Evolutionary conservation across 2,888 invertebrate species (phyloP).

Genomic region (Xestia sexstrigata): DNA sequence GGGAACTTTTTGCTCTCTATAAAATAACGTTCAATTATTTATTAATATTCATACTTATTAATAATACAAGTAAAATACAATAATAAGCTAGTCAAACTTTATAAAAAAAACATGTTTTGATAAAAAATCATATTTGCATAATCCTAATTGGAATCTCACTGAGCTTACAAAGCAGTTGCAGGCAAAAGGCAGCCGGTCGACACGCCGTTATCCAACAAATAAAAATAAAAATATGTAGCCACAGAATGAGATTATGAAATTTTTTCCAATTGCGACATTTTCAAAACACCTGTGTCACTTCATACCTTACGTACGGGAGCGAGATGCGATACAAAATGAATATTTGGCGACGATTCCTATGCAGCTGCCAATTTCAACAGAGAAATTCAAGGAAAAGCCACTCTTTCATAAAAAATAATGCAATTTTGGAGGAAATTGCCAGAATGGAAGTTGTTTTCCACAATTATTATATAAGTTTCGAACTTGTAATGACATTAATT

Average conservation of each 20-base stretch:
- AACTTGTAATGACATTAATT: slow-evolving; percentile 37
- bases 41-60: too few relatives aligned
- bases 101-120: too few relatives aligned
- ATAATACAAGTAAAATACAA: not conserved
- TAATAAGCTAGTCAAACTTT: not conserved
- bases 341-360: slow-evolving; percentile 71
- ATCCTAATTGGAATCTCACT: not conserved
- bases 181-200: not conserved
- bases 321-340: slow-evolving; percentile 70
- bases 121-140: not conserved
- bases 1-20: too few relatives aligned
- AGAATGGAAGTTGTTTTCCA: slow-evolving; percentile 17
- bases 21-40: too few relatives aligned
- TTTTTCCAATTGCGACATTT: slow-evolving; percentile 68
- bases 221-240: slow-evolving; percentile 49
- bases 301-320: slow-evolving; percentile 53
- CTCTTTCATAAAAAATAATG: slow-evolving; percentile 27
- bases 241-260: slow-evolving; percentile 65
- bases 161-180: not conserved
- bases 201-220: not conserved
- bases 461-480: slow-evolving; percentile 20
- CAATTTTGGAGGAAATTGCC: slow-evolving; percentile 25
- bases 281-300: slow-evolving; percentile 68
- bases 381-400: slow-evolving; percentile 34
- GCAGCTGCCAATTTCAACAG: slow-evolving; percentile 67